Conservation (phyloP, 1,140 invertebrate species). For the Patella vulgata region DNA sequence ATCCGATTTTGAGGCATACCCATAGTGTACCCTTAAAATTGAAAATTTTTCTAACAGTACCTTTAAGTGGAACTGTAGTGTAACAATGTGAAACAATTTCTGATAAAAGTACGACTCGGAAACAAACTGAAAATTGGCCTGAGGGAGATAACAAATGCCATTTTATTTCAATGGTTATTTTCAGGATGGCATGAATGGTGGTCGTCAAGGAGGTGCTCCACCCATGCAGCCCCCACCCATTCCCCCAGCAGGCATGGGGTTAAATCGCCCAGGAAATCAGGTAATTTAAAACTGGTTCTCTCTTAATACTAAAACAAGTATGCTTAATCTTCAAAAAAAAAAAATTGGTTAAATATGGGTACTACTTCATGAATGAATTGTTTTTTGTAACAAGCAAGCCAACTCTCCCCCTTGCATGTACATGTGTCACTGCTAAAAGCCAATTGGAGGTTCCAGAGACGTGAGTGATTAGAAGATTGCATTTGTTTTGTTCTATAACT, state of each 20-base stretch:
- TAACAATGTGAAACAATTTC: no score
- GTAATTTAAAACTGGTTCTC: no score
- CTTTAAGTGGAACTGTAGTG: no score
- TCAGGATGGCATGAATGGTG: conserved; percentile 22
- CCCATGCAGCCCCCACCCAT: conserved; percentile 55
- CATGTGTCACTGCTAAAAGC: conserved; percentile 3
- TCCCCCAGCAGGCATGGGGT: conserved; percentile 50
- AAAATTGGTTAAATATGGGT: neutral
- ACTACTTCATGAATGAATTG: neutral
- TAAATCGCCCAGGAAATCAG: conserved; percentile 26
- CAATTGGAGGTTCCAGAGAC: conserved; percentile 7
- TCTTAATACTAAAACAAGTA: neutral
- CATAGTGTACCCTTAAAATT: neutral
- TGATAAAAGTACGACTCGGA: no score
- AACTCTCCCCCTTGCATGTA: conserved; percentile 7
- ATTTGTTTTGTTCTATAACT: no score
- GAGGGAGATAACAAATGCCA: no score
- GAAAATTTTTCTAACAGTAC: no score
- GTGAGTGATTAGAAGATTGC: no score
- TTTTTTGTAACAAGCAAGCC: neutral
- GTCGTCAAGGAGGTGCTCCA: conserved; percentile 33
- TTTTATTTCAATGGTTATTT: no score
- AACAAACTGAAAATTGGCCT: no score
- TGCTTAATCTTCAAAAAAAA: neutral
- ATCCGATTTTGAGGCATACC: neutral